A percentile compares a stretch with the other conserved stretches of the same genome.
These are phyloP conservation scores for Disparrhopalites patrizii DNA, from an alignment of 2,888 invertebrate species.

Conservation along the genomic window DNA sequence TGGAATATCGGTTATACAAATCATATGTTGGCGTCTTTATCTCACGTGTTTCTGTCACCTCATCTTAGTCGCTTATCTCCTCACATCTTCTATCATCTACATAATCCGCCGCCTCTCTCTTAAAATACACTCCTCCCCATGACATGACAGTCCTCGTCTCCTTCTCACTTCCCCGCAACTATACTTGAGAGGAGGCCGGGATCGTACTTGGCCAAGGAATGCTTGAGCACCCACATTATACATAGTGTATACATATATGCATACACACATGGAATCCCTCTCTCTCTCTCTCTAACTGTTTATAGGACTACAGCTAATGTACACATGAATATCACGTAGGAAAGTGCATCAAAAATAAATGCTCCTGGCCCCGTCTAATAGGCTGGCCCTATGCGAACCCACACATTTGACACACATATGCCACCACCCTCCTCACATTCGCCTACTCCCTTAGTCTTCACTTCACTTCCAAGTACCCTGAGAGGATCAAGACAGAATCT, in stretches of 20 bases:
- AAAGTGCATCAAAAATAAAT: neutral
- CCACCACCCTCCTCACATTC: too few relatives aligned
- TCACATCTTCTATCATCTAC: conserved; percentile 20
- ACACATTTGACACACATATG: too few relatives aligned
- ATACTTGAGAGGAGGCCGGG: neutral
- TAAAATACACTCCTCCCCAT: neutral
- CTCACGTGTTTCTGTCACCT: conserved; percentile 28
- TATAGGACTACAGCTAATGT: neutral
- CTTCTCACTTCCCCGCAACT: neutral
- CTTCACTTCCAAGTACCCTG: too few relatives aligned
- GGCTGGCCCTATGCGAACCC: neutral
- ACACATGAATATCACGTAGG: neutral
- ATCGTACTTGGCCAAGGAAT: too few relatives aligned
- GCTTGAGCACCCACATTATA: too few relatives aligned
- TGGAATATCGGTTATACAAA: conserved; percentile 23
- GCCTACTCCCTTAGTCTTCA: too few relatives aligned
- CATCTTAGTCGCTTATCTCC: conserved; percentile 20
- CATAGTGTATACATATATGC: too few relatives aligned
- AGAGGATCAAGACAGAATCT: too few relatives aligned
- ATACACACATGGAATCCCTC: too few relatives aligned
- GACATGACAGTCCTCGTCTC: neutral
- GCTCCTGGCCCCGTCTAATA: neutral
- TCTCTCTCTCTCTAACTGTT: too few relatives aligned
- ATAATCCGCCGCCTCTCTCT: conserved; percentile 4
- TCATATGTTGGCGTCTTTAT: conserved; percentile 25